Base-by-base conservation (phyloP, 35 echinoderm and acorn worm species). In the Heliocidaris erythrogramma region DNA sequence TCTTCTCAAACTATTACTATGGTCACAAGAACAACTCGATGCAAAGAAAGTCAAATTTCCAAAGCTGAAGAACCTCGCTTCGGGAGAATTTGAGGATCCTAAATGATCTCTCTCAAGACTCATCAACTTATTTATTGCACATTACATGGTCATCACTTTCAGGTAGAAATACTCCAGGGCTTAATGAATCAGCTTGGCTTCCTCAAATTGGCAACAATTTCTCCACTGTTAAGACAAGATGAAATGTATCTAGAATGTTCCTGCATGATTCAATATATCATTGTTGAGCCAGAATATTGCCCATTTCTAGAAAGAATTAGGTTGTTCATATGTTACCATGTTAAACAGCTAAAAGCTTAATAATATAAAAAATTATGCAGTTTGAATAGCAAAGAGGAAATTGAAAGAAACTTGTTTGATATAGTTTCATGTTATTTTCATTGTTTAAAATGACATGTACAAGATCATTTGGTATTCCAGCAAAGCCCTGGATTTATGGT, bases 21-120 rank as follows among this genome's bases (percentile, higher is more conserved):
- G 98, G 98, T 99, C 98, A 35, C 98, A 99, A 89, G 98, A 99
- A 50, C 98, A 99, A 29, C 87, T 99, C 21, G 98, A 99, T 32
- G 91, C 94, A 2, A 99, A 99, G 91, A 97, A 99, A 90, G 94
- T 97, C 65, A 99, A 96, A 91, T 99, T 97, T 92, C 98, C 98
- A 10, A 96, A 97, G 84, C 96, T 99, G 96, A 97, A 96, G 50
- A 97, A 99, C 84, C 93, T 99, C 7, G 96, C 98, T 1, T 93
- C 93, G 49, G 98, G 98, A 32, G 97, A 99, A 90, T 96, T 99
- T 30, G 86, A 94, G 31, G 94, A 94, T 94, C 94, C 97, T 49
- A 97, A 96, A 92, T 98, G 93, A 97, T 59, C 14, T 59, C 87
- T 48, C 32, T 89, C 2, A 13, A 78, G 21, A 78, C 21, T 78